Conservation (phyloP, 1,140 invertebrate genomes). For the Papilio polyxenes region DNA sequence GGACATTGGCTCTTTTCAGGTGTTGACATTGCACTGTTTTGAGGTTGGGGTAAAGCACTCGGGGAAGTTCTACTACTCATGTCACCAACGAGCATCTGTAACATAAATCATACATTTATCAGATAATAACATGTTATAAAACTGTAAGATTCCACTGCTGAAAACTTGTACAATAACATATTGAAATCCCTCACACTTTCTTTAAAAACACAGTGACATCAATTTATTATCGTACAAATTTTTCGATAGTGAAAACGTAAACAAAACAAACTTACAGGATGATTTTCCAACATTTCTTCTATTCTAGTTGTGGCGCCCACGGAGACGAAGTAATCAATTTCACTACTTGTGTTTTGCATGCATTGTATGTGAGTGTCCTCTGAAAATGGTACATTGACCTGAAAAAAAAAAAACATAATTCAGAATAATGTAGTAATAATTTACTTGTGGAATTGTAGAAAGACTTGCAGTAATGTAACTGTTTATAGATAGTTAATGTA, state of each 20-base stretch:
- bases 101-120: slow-evolving; percentile 39
- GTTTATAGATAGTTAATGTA: no score
- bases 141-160: not conserved
- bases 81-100: slow-evolving; percentile 72
- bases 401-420: slow-evolving; percentile 48
- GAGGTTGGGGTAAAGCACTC: slow-evolving; percentile 62
- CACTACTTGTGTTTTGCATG: slow-evolving; percentile 84
- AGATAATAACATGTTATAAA: not conserved
- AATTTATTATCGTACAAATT: not conserved
- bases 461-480: no score
- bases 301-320: slow-evolving; percentile 81
- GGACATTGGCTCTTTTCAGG: slow-evolving; percentile 69
- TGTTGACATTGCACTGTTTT: slow-evolving; percentile 71
- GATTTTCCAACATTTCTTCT: slow-evolving; percentile 79
- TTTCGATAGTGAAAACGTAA: slow-evolving; percentile 19
- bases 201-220: no score
- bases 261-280: slow-evolving; percentile 62
- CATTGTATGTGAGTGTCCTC: slow-evolving; percentile 85
- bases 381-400: slow-evolving; percentile 84
- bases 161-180: no score
- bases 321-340: slow-evolving; percentile 89
- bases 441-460: no score
- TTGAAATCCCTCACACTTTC: no score
- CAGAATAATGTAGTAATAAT: no score
- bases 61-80: slow-evolving; percentile 70